phyloP scores from a whole-genome alignment of 2,888 invertebrate genomes.

The Gisinianus flammeolus region DNA sequence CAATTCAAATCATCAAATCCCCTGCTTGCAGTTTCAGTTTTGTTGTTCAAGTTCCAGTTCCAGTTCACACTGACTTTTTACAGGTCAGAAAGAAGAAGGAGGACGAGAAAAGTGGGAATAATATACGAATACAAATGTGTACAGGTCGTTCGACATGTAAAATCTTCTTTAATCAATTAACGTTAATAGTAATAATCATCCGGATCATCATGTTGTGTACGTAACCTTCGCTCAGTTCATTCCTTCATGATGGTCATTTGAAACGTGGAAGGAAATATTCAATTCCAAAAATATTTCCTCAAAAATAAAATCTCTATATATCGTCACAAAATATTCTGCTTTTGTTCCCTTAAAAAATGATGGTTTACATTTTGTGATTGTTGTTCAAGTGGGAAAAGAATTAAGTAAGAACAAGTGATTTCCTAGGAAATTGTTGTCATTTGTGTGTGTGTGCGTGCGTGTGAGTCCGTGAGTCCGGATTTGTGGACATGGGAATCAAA shows the following conservation, averaged over 20 bases:
- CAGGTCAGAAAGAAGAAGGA: background rate
- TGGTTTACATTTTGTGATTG: too few relatives aligned
- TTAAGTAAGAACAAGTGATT: background rate
- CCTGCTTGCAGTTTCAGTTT: too few relatives aligned
- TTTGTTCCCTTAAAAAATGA: too few relatives aligned
- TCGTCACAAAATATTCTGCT: too few relatives aligned
- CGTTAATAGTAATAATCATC: too few relatives aligned
- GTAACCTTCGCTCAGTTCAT: background rate
- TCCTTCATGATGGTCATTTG: background rate
- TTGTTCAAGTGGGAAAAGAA: too few relatives aligned
- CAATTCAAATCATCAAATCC: too few relatives aligned
- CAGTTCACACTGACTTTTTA: background rate
- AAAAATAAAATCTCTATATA: too few relatives aligned
- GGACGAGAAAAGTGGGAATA: background rate
- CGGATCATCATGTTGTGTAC: too few relatives aligned
- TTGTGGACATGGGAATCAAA: background rate
- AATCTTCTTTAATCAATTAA: background rate
- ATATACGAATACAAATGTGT: background rate
- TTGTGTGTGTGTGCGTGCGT: background rate
- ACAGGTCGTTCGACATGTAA: background rate
- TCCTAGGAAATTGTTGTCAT: background rate
- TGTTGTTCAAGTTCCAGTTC: too few relatives aligned
- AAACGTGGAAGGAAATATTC: background rate
- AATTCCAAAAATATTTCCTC: background rate
- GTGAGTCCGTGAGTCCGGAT: background rate